Conservation (phyloP, 1,140 invertebrate species). For the Callitettix versicolor region DNA sequence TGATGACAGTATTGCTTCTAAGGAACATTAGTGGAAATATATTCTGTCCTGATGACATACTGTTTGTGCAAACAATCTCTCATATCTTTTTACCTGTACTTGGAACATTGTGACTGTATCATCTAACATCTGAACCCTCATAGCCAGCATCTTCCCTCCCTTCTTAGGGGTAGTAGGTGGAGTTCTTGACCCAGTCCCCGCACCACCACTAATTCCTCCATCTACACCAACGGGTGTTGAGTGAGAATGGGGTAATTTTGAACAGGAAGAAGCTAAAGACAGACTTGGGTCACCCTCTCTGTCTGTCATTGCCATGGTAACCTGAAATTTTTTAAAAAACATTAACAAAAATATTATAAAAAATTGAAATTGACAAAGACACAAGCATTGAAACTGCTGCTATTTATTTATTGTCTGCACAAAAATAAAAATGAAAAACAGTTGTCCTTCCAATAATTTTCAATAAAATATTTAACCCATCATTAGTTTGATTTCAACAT, state of each 20-base stretch:
- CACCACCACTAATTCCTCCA: constrained; percentile 36
- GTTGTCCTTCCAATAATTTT: too few relatives aligned
- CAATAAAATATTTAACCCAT: too few relatives aligned
- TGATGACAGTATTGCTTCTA: too few relatives aligned
- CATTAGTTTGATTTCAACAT: too few relatives aligned
- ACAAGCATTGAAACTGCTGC: too few relatives aligned
- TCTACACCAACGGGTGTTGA: constrained; percentile 73
- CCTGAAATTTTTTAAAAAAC: background rate
- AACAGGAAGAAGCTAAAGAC: constrained; percentile 21
- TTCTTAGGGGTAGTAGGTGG: constrained; percentile 30
- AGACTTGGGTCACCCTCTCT: background rate
- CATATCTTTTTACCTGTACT: constrained; percentile 59
- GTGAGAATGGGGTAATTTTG: constrained; percentile 61
- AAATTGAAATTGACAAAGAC: too few relatives aligned
- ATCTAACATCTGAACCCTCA: constrained; percentile 78
- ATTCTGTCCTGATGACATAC: too few relatives aligned
- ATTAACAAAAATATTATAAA: background rate
- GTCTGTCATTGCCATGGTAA: constrained; percentile 3
- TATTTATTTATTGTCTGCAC: too few relatives aligned
- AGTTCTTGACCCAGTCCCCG: constrained; percentile 19
- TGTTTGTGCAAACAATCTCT: too few relatives aligned
- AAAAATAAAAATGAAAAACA: too few relatives aligned
- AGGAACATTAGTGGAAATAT: too few relatives aligned
- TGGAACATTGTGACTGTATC: constrained; percentile 81
- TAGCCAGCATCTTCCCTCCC: constrained; percentile 76